phyloP scores from a whole-genome alignment of 2,888 invertebrate species.

The Margaritifera margaritifera region DNA sequence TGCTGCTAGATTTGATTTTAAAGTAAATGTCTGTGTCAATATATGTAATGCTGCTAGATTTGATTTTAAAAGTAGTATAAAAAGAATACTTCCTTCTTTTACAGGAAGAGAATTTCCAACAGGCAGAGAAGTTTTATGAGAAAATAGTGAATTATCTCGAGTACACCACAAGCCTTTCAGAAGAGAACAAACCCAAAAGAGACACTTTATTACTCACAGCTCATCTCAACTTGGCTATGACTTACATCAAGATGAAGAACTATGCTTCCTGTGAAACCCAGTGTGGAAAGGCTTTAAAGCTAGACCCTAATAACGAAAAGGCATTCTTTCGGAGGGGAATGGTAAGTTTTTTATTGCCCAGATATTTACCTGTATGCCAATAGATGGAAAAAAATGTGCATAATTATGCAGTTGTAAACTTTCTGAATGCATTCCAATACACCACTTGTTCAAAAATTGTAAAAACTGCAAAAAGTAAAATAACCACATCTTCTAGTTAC shows the following conservation, averaged over 20 bases:
- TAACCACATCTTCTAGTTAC: no score
- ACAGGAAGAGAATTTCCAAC: slow-evolving; percentile 79
- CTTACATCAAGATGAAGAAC: slow-evolving; percentile 84
- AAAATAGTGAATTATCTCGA: slow-evolving; percentile 82
- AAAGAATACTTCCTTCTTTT: slow-evolving; percentile 8
- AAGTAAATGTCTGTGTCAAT: no score
- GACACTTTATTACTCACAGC: slow-evolving; percentile 80
- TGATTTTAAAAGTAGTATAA: no score
- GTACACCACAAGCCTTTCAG: slow-evolving; percentile 74
- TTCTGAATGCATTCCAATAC: no score
- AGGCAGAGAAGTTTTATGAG: slow-evolving; percentile 91
- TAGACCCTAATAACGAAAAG: slow-evolving; percentile 87
- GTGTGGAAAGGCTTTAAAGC: slow-evolving; percentile 84
- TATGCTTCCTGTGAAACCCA: slow-evolving; percentile 82
- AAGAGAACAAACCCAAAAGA: slow-evolving; percentile 72
- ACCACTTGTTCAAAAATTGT: no score
- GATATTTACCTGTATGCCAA: no score
- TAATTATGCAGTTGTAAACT: no score
- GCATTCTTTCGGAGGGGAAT: slow-evolving; percentile 91
- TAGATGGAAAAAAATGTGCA: no score
- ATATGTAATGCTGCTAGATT: no score
- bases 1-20: no score
- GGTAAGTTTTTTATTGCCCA: slow-evolving; percentile 61
- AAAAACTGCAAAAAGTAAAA: no score
- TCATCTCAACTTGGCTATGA: slow-evolving; percentile 87